Percentiles rank a stretch among this genome's conserved stretches.
Evolutionary conservation across 2,113 vertebrate species (phyloP).

Genomic region (Tachysurus fulvidraco): DNA sequence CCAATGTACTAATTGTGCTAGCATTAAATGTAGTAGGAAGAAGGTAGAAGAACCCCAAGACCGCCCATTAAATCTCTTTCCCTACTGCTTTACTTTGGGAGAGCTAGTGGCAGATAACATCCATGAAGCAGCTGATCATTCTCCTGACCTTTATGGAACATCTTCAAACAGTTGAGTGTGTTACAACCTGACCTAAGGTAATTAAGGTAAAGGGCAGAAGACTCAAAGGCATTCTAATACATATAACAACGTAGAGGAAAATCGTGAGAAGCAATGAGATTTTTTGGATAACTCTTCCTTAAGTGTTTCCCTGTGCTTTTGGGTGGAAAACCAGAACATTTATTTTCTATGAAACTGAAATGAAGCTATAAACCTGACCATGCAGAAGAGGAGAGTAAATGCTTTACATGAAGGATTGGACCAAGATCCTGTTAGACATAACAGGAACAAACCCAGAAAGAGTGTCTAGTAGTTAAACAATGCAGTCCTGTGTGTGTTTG

Average conservation of each 20-base stretch:
- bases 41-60: slow-evolving; percentile 17
- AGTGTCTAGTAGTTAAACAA: background rate
- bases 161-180: slow-evolving; percentile 48
- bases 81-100: slow-evolving; percentile 5
- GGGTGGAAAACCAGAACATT: background rate
- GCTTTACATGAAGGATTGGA: background rate
- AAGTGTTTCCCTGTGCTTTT: no score
- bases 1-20: slow-evolving; percentile 34
- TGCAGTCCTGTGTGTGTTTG: no score
- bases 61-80: slow-evolving; percentile 30
- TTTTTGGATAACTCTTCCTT: background rate
- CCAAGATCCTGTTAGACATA: background rate
- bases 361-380: background rate
- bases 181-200: slow-evolving; percentile 45
- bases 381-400: background rate
- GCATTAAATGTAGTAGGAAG: slow-evolving; percentile 26
- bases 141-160: slow-evolving; percentile 50
- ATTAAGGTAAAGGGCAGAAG: slow-evolving; percentile 53
- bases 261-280: background rate
- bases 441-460: background rate
- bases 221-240: slow-evolving; percentile 23
- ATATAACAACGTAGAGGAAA: slow-evolving; percentile 13
- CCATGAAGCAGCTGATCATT: slow-evolving; percentile 42
- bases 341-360: background rate
- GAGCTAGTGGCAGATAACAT: slow-evolving; percentile 30